Evolutionary conservation across 2,888 invertebrate species (phyloP).

Genomic region (Octonoba sinensis): DNA sequence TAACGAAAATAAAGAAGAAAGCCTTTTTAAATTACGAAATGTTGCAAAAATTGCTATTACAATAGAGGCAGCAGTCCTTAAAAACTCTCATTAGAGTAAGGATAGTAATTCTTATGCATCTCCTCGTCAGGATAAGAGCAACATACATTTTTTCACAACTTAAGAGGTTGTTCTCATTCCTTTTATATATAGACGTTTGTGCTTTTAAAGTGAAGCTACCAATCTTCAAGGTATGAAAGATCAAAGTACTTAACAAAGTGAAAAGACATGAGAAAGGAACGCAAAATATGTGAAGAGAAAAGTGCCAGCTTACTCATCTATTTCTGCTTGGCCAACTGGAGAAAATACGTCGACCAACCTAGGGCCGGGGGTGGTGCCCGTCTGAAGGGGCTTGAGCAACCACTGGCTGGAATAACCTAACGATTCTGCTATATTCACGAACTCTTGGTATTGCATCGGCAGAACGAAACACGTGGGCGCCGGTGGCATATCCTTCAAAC

Average conservation of each 20-base stretch:
- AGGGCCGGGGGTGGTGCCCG: conserved; percentile 49
- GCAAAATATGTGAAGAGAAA: no score
- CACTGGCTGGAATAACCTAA: conserved; percentile 67
- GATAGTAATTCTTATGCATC: no score
- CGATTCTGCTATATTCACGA: conserved; percentile 68
- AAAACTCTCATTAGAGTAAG: no score
- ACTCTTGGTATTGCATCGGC: conserved; percentile 68
- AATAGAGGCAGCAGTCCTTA: no score
- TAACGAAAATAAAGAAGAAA: no score
- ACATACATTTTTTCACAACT: no score
- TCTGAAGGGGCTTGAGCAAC: conserved; percentile 65
- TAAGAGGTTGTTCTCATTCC: no score
- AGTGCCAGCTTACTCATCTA: conserved; percentile 52
- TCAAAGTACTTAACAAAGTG: neutral
- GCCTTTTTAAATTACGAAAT: no score
- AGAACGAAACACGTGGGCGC: conserved; percentile 68
- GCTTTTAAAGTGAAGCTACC: no score
- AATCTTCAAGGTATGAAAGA: neutral
- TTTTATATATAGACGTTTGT: no score
- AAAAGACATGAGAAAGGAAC: neutral
- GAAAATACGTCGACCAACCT: conserved; percentile 64
- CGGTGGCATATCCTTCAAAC: conserved; percentile 39
- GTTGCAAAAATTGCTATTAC: no score
- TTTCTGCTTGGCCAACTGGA: conserved; percentile 61
- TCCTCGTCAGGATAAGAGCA: no score